Percentiles rank a stretch among this genome's conserved stretches.
These are phyloP conservation scores for Netelia virgata DNA, from an alignment of 2,888 invertebrate genomes.

Conservation along the genomic window DNA sequence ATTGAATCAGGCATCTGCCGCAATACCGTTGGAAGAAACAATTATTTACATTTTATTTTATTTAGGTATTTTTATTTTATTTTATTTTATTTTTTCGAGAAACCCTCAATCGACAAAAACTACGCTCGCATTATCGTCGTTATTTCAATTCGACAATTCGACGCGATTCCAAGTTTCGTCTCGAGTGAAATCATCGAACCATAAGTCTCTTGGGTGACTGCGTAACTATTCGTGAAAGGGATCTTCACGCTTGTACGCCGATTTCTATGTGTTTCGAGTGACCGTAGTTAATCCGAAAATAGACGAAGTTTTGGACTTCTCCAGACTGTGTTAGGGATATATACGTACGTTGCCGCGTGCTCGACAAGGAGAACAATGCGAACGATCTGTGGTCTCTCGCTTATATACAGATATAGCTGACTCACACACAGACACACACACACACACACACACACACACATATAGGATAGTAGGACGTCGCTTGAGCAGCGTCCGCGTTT, in stretches of 20 bases:
- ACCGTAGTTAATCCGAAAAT: constrained; percentile 20
- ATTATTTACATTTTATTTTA: not conserved
- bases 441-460: not conserved
- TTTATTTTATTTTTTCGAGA: not conserved
- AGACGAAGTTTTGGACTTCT: not conserved
- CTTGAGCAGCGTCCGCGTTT: constrained; percentile 43
- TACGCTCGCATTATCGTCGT: too few relatives aligned
- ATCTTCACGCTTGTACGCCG: too few relatives aligned
- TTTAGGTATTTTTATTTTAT: not conserved
- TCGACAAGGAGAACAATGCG: constrained; percentile 47
- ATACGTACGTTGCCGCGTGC: not conserved
- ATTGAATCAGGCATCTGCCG: constrained; percentile 18
- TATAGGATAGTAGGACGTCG: constrained; percentile 15
- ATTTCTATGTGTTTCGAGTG: not conserved
- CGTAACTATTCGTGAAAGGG: too few relatives aligned
- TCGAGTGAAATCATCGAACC: too few relatives aligned
- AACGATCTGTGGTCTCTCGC: not conserved
- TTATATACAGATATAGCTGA: not conserved
- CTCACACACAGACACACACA: not conserved
- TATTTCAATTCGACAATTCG: too few relatives aligned
- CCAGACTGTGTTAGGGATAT: not conserved
- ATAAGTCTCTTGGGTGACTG: too few relatives aligned
- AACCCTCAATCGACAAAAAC: not conserved
- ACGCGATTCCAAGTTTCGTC: too few relatives aligned
- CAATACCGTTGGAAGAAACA: not conserved